Base-by-base conservation (phyloP, 2,888 invertebrate species). In the Eristalinus aeneus region DNA sequence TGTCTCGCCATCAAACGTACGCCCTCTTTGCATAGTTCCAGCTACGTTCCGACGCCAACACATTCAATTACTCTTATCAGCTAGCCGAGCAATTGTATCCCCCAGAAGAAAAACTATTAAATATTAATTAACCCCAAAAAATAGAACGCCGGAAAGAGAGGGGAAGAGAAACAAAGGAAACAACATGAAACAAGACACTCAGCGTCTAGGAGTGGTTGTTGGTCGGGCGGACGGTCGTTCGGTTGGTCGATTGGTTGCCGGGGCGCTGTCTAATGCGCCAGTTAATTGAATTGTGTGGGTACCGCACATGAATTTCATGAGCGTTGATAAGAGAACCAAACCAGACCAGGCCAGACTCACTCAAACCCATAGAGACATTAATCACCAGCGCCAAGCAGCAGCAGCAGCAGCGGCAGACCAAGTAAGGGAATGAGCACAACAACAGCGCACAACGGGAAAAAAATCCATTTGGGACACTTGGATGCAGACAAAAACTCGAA, bases 241-340 rank as follows among this genome's bases (percentile, higher is more conserved):
- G n/a, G n/a, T n/a, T n/a, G n/a, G n/a, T n/a, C n/a, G n/a, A n/a
- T n/a, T n/a, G n/a, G 16, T 39, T 12, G 56, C 23, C 56, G 56
- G 46, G 46, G n/a, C 46, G 46, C 16, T 77, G 77, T 67, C 81
- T 86, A 82, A 86, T 86, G 86, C 82, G 82, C 74, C 86, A 86
- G 86, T 86, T 86, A 86, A 86, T 86, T 86, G 86, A 82, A 86
- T 82, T 82, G 86, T 86, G 86, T 86, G 86, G 77, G 82, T 78
- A 86, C 77, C 73, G 86, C 74, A 78, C 81, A 81, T 82, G 86
- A 78, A 82, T 86, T 82, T 78, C 82, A 74, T 74, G 74, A 86
- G 81, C 61, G 69, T 65, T 86, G 86, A 86, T 86, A 86, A 82
- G 86, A 74, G 74, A 69, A 4, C 4, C 39, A 39, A n/a, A 46